These are phyloP conservation scores for Scaeva pyrastri DNA, from an alignment of 2,888 invertebrate genomes.

Conservation along the genomic window DNA sequence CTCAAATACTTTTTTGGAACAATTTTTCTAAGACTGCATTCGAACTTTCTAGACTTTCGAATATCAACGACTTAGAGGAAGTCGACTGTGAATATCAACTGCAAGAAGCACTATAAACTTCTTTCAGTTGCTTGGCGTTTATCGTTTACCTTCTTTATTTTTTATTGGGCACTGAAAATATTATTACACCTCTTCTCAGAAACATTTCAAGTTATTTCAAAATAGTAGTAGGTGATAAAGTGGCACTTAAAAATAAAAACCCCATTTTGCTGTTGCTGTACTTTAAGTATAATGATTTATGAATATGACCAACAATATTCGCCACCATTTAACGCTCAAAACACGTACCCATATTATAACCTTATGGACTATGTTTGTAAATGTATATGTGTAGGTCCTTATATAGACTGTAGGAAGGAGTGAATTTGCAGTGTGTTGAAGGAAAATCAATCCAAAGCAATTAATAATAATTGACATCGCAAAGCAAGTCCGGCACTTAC, in stretches of 20 bases:
- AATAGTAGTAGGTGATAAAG: neutral
- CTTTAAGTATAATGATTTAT: constrained; percentile 10
- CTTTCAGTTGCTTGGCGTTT: neutral
- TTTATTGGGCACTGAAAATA: neutral
- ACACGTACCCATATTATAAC: neutral
- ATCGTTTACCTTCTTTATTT: neutral
- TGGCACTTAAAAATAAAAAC: neutral
- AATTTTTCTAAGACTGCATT: too few relatives aligned
- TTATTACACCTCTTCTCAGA: constrained; percentile 4
- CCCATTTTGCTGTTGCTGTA: neutral
- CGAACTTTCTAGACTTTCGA: too few relatives aligned
- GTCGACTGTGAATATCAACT: too few relatives aligned
- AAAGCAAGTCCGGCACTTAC: constrained; percentile 28
- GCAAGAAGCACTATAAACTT: neutral
- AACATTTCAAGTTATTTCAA: neutral
- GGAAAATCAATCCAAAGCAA: constrained; percentile 45
- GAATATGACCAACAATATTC: constrained; percentile 17
- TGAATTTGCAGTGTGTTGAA: constrained; percentile 8
- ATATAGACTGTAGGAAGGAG: too few relatives aligned
- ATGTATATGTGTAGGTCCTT: too few relatives aligned
- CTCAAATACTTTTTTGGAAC: too few relatives aligned
- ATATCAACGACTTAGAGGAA: too few relatives aligned
- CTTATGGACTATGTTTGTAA: too few relatives aligned
- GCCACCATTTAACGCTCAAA: constrained; percentile 14
- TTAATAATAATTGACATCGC: constrained; percentile 10